Evolutionary conservation across 2,113 vertebrate species (phyloP).

Genomic region (Brienomyrus longianalis): DNA sequence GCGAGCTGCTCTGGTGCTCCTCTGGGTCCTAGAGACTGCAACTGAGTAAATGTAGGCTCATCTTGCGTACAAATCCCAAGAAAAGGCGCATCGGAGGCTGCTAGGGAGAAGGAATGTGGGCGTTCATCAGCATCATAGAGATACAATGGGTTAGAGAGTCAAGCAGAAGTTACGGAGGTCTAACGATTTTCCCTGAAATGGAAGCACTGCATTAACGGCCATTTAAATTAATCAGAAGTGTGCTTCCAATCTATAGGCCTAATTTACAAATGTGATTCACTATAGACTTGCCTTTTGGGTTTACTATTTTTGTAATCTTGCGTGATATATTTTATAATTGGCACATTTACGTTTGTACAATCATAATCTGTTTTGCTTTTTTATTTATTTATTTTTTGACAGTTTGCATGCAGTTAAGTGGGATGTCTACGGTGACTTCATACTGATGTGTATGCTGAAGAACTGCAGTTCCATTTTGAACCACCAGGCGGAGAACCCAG

Average conservation of each 20-base stretch:
- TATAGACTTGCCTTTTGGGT: not conserved
- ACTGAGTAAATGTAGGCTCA: conserved; percentile 30
- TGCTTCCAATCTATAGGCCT: not conserved
- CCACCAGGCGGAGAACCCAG: not conserved
- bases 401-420: not conserved
- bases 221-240: not conserved
- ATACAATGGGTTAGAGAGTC: conserved; percentile 12
- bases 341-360: not conserved
- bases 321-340: not conserved
- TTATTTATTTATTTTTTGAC: not conserved
- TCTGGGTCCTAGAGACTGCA: conserved; percentile 40
- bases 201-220: not conserved
- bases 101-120: conserved; percentile 45
- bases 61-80: not conserved
- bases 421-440: not conserved
- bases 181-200: not conserved
- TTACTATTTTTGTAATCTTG: not conserved
- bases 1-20: conserved; percentile 25
- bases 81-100: not conserved
- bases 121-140: conserved; percentile 36
- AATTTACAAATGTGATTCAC: not conserved
- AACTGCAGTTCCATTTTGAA: not conserved
- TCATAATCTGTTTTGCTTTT: too few species aligned
- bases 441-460: not conserved
- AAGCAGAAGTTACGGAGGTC: not conserved